Conservation (phyloP, 2,888 invertebrate genomes). For the Scotopteryx bipunctaria region DNA sequence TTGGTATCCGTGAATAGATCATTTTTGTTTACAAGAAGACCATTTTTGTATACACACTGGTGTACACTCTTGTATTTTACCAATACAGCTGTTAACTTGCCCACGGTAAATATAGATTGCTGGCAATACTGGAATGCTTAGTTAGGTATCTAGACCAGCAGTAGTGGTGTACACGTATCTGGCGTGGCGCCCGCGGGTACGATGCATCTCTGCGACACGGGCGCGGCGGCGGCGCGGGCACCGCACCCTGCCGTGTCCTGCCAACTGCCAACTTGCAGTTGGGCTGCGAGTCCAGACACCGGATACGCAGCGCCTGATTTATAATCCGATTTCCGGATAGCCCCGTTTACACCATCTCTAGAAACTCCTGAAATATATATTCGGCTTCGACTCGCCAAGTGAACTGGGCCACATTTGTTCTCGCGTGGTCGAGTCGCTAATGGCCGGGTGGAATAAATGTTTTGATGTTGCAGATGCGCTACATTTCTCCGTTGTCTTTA, state of each 20-base stretch:
- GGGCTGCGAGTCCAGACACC: conserved; percentile 50
- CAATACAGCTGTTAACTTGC: background rate
- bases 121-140: background rate
- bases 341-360: conserved; percentile 40
- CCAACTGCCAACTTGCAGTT: conserved; percentile 48
- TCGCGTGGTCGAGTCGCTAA: conserved; percentile 41
- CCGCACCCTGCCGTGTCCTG: conserved; percentile 38
- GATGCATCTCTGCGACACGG: conserved; percentile 36
- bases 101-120: conserved; percentile 9
- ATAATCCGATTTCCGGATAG: conserved; percentile 61
- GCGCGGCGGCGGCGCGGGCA: too few species aligned
- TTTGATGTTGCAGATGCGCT: conserved; percentile 34
- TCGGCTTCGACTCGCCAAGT: conserved; percentile 35
- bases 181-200: conserved; percentile 43
- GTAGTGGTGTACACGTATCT: conserved; percentile 40
- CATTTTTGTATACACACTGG: background rate
- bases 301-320: conserved; percentile 61
- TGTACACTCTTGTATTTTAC: background rate
- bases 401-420: conserved; percentile 41
- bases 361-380: conserved; percentile 42
- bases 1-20: background rate
- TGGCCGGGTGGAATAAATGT: conserved; percentile 44
- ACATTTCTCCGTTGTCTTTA: conserved; percentile 21
- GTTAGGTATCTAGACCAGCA: conserved; percentile 22
- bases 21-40: background rate